Percentiles rank a stretch among this genome's conserved stretches.
These are phyloP conservation scores for Chrysomela aeneicollis DNA, from an alignment of 2,888 invertebrate genomes.

Conservation along the genomic window DNA sequence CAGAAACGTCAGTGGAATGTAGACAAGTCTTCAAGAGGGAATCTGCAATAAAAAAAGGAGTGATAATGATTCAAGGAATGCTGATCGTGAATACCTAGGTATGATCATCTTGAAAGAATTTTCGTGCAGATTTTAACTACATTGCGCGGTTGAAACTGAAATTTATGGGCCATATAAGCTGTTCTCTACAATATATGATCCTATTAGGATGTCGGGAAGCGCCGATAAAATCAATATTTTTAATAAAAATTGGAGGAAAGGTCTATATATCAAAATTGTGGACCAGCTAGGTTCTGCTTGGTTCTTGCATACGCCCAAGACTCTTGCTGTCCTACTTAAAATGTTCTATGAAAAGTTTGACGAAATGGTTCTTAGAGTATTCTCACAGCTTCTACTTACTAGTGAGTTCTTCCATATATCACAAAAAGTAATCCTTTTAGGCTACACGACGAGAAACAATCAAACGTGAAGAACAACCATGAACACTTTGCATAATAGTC, in stretches of 20 bases:
- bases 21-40: constrained; percentile 43
- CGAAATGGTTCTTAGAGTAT: constrained; percentile 32
- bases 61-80: constrained; percentile 30
- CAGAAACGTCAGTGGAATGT: constrained; percentile 40
- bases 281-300: constrained; percentile 57
- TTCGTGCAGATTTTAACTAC: constrained; percentile 32
- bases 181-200: constrained; percentile 26
- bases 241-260: constrained; percentile 56
- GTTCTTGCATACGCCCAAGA: constrained; percentile 58
- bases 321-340: constrained; percentile 57
- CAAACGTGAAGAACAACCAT: constrained; percentile 47
- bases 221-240: constrained; percentile 54
- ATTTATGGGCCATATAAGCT: constrained; percentile 36
- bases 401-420: constrained; percentile 38
- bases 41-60: constrained; percentile 42
- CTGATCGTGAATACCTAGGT: constrained; percentile 24
- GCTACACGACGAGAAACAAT: constrained; percentile 42
- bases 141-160: constrained; percentile 33
- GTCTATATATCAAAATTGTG: constrained; percentile 57
- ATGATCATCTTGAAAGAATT: constrained; percentile 33
- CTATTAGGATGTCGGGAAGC: constrained; percentile 36
- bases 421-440: constrained; percentile 41
- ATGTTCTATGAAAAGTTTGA: constrained; percentile 49
- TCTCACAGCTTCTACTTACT: constrained; percentile 45
- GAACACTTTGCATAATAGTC: constrained; percentile 55